Evolutionary conservation across 92 coral and sea anemone species (phyloP), one percentile per base, ranked within the genome.

Genomic region (Muricea muricata): DNA sequence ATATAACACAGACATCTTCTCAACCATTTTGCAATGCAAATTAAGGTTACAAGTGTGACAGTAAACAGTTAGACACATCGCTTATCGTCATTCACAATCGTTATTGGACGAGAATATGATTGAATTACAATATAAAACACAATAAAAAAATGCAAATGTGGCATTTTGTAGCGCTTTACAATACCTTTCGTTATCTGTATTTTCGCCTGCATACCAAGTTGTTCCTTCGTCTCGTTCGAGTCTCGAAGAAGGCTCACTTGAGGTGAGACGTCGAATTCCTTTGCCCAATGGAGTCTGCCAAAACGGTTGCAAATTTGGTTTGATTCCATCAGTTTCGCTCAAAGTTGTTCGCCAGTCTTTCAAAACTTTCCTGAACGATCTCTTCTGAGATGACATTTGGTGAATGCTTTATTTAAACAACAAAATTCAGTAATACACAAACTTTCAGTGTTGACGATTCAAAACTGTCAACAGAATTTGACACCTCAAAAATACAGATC

Each of bases 151-250:
- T n/a, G n/a, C n/a, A n/a, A n/a, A n/a, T n/a, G n/a, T n/a, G n/a
- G n/a, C n/a, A n/a, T n/a, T n/a, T n/a, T n/a, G n/a, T n/a, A n/a
- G n/a, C n/a, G n/a, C n/a, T n/a, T n/a, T n/a, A n/a, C n/a, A 7
- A 28, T 75, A 75, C 80, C 80, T 75, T 47, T 75, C 61, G 65
- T 75, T 57, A 14, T 75, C 42, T 7, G 65, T 50, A 66, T 55
- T 28, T 57, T 55, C 58, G 0, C 65, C 80, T 4, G 40, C 20
- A 25, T 75, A 75, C 80, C 80, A 47, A 47, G 80, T 75, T 4
- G 80, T 0, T 12, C 29, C 15, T 7, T 28, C 80, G 17, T 75
- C 65, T n/a, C 20, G 20, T 9, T 10, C 4, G 29, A 13, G 35
- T 75, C 52, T 54, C 13, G 25, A 6, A 4, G 56, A 46, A 47